Base-by-base conservation (phyloP, 2,113 vertebrate species). In the Sakesphorus luctuosus region DNA sequence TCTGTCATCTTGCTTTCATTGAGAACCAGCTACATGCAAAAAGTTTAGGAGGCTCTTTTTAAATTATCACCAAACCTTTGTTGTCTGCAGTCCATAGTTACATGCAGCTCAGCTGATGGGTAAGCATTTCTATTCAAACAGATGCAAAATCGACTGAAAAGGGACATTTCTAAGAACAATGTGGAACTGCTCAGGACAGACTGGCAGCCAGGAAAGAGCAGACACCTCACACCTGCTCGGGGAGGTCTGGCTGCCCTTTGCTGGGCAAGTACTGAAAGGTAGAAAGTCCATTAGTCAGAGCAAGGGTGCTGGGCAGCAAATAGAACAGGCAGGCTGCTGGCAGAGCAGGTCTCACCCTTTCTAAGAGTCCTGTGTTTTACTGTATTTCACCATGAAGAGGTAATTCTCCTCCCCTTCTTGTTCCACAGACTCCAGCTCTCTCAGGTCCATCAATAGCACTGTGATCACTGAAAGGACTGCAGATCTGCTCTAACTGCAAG, bases 111-210 rank as follows among this genome's bases (percentile, higher is more conserved):
- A 53, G 49, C 23, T 50, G 35, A 76, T 1, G 1, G 23, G 20
- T 19, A 36, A 38, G 13, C 18, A 65, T 49, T 85, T 73, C 49
- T 29, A 81, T 50, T 18, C 36, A 50, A 31, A 33, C 3, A 33
- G 7, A 10, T 7, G 33, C 19, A 66, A 81, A 73, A 67, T 18
- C 0, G 0, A 58, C 44, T 1, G 2, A 33, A 36, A 50, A 28
- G 6, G 5, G 44, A 23, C 61, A 44, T 53, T 89, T 75, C 46
- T 82, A n/a, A 61, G 61, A 75, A 53, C 13, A 29, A 0, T 44
- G 12, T 59, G 62, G n/a, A 17, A 67, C 47, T 46, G 33, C 16
- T 46, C n/a, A 75, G 38, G 23, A 59, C 15, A 15, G 33, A 46
- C 18, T 46, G 28, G 69, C 28, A 61, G 18, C 33, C 69, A 74